Conservation (phyloP, 2,888 invertebrate genomes). For the Athalia cordata region DNA sequence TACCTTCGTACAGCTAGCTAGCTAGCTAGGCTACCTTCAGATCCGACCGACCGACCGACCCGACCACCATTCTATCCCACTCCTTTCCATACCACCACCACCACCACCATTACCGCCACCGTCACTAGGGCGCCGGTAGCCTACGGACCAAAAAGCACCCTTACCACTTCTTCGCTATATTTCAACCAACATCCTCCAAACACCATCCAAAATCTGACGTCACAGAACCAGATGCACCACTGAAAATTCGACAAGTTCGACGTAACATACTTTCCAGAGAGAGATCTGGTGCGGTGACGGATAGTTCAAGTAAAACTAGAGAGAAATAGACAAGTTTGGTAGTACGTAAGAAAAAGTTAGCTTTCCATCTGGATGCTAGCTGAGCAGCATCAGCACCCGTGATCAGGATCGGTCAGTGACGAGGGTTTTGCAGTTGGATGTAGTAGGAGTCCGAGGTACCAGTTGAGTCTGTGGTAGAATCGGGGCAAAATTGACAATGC, state of each 20-base stretch:
- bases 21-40: constrained; percentile 51
- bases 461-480: too few species aligned
- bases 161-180: neutral
- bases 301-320: neutral
- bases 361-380: neutral
- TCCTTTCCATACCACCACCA: neutral
- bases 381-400: too few species aligned
- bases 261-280: too few species aligned
- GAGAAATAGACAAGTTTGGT: neutral
- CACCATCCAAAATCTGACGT: neutral
- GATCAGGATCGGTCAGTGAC: too few species aligned
- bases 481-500: constrained; percentile 41
- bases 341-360: neutral
- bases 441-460: neutral
- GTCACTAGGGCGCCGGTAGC: neutral
- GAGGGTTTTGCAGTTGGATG: neutral
- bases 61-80: neutral
- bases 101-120: constrained; percentile 7
- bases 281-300: too few species aligned
- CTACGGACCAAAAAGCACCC: neutral
- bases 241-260: neutral
- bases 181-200: neutral
- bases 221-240: neutral
- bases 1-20: constrained; percentile 48
- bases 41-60: constrained; percentile 1